Evolutionary conservation across 1,140 invertebrate genomes (phyloP), one percentile per base, ranked within the genome.

Genomic region (Ostrea denselamellosa): DNA sequence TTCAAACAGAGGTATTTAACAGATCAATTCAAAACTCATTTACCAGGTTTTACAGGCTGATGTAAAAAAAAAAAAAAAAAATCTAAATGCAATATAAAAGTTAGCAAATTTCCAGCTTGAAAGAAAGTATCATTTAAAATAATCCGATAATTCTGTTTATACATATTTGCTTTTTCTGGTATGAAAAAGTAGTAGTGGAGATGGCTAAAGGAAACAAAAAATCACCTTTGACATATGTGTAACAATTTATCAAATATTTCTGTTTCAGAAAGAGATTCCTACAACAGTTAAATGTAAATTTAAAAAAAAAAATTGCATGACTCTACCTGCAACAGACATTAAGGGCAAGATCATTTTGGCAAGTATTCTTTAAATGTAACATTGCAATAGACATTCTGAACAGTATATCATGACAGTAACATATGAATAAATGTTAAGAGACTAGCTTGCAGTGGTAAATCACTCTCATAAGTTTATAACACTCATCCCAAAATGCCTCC

Each of bases 331-430:
- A 77, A 77, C 25, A 77, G 68, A 77, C 68, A 77, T 77, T 62
- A 85, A 53, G 84, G 90, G 90, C 90, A 91, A 91, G 90, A 91
- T 88, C 83, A 91, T 90, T 91, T 91, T 91, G 90, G 90, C 90
- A 91, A 91, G 90, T 90, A 58, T 54, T 22, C 83, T 85, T 58
- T 85, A 65, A 86, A 68, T 81, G 85, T 88, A 87, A 88, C 85
- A 86, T 84, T 86, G 71, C 77, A 87, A 85, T 51, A 83, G 86
- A 89, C 83, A 89, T 86, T 83, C 25, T 62, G 53, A 85, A 81
- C 52, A 83, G 82, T 84, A 83, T 83, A 71, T 83, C 77, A 85
- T 65, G 81, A 83, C 25, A 54, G 82, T 86, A 83, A 85, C 86
- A 86, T 44, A 71, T 83, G 68, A 87, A 85, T 68, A 77, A 88